Base-by-base conservation (phyloP, 2,797 vertebrate species). In the Euthynnus affinis region DNA sequence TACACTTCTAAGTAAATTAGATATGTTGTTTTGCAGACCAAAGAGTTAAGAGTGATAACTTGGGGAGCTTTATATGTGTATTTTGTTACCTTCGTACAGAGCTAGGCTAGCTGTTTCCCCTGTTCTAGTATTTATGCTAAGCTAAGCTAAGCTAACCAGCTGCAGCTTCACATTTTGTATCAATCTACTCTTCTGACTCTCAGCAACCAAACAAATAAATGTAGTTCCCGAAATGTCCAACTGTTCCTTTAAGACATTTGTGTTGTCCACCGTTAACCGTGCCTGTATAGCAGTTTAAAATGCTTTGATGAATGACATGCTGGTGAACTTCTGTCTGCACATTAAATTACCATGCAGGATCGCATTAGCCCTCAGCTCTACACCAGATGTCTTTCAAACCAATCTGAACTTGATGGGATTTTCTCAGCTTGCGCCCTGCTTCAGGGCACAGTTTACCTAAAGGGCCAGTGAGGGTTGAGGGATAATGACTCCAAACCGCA, bases 341-440 rank as follows among this genome's bases (percentile, higher is more conserved):
- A 69, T 74, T 48, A 78, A 81, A 81, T 87, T 61, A 82, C 56
- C 78, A 67, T 69, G 63, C 73, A 64, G 74, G 40, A 72, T 68
- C 66, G 34, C 66, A 71, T 88, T 85, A 81, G 66, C 75, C 70
- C 1, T 44, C 67, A 66, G 87, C 78, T 66, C 61, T 58, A 12
- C 61, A 23, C 89, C 89, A 92, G 90, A 94, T 91, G 93, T 86
- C 81, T 79, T 81, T 87, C 78, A 83, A 81, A 80, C 76, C 75
- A 67, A 81, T 89, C 79, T 88, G 79, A 92, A 89, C 84, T 84
- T 78, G 85, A 88, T 87, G 84, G 89, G 87, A 90, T 91, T 92
- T 89, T 88, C 91, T 87, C 82, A 82, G 88, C 71, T 81, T 32
- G 70, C 18, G 12, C 44, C 3, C 5, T 8, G 78, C 90, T 85